Evolutionary conservation across 2,113 vertebrate species (phyloP).

Genomic region (Bufo gargarizans): DNA sequence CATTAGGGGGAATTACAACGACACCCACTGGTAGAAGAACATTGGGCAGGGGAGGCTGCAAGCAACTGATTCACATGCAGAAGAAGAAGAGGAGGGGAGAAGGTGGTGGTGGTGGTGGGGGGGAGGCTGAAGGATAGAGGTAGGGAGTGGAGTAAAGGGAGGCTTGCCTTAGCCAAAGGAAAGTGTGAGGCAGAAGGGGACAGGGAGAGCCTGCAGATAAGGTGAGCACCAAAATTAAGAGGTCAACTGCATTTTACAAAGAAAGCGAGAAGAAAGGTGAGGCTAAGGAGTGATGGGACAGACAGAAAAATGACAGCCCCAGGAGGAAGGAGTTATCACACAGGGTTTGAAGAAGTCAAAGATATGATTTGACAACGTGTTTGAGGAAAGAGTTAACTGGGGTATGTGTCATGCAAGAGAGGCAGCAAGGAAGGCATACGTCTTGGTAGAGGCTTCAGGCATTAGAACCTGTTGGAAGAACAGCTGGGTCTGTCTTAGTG

Average conservation of each 20-base stretch:
- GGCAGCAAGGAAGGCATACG: not conserved
- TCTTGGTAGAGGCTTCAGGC: not conserved
- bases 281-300: not conserved
- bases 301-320: not conserved
- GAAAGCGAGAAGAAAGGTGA: slow-evolving; percentile 39
- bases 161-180: slow-evolving; percentile 6
- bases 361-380: not conserved
- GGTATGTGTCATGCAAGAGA: not conserved
- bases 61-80: slow-evolving; percentile 53
- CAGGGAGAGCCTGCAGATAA: not conserved
- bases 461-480: not conserved
- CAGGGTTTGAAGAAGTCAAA: not conserved
- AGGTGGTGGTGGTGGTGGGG: not conserved
- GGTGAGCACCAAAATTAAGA: not conserved
- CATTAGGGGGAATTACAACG: slow-evolving; percentile 74
- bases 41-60: slow-evolving; percentile 60
- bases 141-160: slow-evolving; percentile 17
- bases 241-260: not conserved
- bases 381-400: not conserved
- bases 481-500: not conserved
- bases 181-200: slow-evolving; percentile 33
- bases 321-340: not conserved
- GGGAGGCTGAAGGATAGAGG: not conserved
- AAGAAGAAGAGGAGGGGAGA: slow-evolving; percentile 40
- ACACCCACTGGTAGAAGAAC: slow-evolving; percentile 79